Evolutionary conservation across 2,888 invertebrate species (phyloP).

Genomic region (Ceriagrion tenellum): DNA sequence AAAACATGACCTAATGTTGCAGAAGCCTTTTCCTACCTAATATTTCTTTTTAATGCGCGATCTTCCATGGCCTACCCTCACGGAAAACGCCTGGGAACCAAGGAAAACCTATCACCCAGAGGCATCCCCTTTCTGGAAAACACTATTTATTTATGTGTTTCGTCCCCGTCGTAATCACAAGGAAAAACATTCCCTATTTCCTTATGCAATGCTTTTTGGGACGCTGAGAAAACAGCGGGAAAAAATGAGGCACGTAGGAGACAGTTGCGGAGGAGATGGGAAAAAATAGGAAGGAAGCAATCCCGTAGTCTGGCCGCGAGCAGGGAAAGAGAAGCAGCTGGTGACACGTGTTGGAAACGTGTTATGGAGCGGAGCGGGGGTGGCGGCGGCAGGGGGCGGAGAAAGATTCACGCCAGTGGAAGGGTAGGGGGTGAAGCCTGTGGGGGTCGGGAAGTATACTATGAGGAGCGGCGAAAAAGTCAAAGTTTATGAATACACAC

Average conservation of each 20-base stretch:
- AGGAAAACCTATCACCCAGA: not conserved
- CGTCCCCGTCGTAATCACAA: not conserved
- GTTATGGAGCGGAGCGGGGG: not conserved
- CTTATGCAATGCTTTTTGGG: not conserved
- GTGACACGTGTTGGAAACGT: slow-evolving; percentile 25
- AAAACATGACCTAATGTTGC: not conserved
- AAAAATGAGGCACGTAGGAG: slow-evolving; percentile 27
- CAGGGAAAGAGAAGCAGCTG: slow-evolving; percentile 1
- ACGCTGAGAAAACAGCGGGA: not conserved
- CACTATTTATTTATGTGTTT: slow-evolving; percentile 5
- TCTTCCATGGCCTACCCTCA: not conserved
- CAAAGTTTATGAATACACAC: slow-evolving; percentile 20
- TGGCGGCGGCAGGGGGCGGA: not conserved
- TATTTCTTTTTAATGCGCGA: not conserved
- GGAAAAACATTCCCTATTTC: not conserved
- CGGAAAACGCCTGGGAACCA: not conserved
- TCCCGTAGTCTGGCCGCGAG: slow-evolving; percentile 36
- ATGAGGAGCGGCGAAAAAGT: slow-evolving; percentile 19
- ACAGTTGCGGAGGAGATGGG: not conserved
- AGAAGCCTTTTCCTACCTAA: not conserved
- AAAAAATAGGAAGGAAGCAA: not conserved
- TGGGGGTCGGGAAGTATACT: not conserved
- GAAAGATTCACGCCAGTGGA: not conserved
- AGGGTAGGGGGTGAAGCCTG: not conserved
- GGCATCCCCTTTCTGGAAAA: not conserved